Base-by-base conservation (phyloP, 1,140 invertebrate species). In the Neotoxoptera formosana region DNA sequence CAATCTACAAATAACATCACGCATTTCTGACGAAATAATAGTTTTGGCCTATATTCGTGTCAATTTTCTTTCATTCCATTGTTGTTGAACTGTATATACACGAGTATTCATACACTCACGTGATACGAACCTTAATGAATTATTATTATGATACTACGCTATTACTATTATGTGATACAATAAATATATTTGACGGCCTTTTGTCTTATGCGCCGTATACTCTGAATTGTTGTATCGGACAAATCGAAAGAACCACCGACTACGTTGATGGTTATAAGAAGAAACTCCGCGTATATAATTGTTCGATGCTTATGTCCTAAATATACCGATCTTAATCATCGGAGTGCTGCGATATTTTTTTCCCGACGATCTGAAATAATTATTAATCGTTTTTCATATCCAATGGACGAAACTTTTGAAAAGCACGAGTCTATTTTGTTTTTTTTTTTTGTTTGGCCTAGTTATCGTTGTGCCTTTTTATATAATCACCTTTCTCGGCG, bases 31-130 rank as follows among this genome's bases (percentile, higher is more conserved):
- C 45, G 25, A 89, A 89, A 56, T 53, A 89, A 36, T 89, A 6
- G 23, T 89, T 89, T 89, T 89, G n/a, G n/a, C 87, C 34, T 89
- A 41, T 51, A 89, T 89, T 89, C 20, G 20, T 41, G 36, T 89
- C n/a, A 36, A 89, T 53, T 56, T 89, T 56, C 34, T 56, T 41
- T 53, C 34, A 36, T 89, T 89, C 51, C 25, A 53, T 56, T 89
- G 87, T 89, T 89, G n/a, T 89, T 56, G 7, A 23, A 56, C 4
- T 76, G 11, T 56, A 11, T 88, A 41, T 20, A 51, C 2, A 20
- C 20, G 51, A 34, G 23, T 34, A 51, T n/a, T 88, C 86, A 51
- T 88, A 76, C 21, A 88, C 17, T 47, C 41, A 45, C 30, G n/a
- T 17, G n/a, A 51, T 48, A 3, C n/a, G n/a, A 88, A 88, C 86